Evolutionary conservation across 2,797 vertebrate genomes (phyloP).

Genomic region (Micromesistius poutassou): DNA sequence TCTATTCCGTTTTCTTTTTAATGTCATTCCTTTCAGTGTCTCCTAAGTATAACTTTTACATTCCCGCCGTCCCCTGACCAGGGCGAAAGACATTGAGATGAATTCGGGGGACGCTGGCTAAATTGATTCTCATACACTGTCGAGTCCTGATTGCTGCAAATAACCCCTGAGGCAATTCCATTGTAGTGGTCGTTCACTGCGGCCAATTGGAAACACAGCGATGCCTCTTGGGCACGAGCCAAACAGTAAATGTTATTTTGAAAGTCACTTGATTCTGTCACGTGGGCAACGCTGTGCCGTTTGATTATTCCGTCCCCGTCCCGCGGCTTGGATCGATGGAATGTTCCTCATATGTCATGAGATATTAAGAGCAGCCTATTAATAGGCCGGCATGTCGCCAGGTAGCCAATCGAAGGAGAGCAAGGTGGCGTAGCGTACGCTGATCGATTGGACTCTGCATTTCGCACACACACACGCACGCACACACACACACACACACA

Average conservation of each 20-base stretch:
- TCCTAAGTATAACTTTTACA: background rate
- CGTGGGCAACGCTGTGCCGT: background rate
- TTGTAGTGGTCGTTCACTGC: background rate
- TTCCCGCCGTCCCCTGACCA: background rate
- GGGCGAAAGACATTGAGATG: background rate
- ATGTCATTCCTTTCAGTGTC: background rate
- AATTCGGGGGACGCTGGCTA: too few species aligned
- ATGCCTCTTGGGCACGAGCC: background rate
- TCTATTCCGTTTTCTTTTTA: background rate
- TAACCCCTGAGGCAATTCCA: background rate
- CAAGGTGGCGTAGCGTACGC: constrained; percentile 5
- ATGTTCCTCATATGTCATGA: background rate
- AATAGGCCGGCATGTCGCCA: constrained; percentile 5
- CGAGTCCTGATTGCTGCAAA: background rate
- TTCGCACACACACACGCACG: constrained; percentile 10
- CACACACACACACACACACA: constrained; percentile 14
- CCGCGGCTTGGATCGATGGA: background rate
- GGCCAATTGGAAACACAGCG: background rate
- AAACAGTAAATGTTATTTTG: background rate
- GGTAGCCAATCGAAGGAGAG: background rate
- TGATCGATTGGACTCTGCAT: background rate
- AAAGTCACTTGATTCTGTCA: background rate
- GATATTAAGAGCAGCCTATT: background rate
- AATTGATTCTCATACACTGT: background rate
- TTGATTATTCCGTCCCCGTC: background rate